Conservation (phyloP, 1,140 invertebrate genomes). For the Diuraphis noxia region DNA sequence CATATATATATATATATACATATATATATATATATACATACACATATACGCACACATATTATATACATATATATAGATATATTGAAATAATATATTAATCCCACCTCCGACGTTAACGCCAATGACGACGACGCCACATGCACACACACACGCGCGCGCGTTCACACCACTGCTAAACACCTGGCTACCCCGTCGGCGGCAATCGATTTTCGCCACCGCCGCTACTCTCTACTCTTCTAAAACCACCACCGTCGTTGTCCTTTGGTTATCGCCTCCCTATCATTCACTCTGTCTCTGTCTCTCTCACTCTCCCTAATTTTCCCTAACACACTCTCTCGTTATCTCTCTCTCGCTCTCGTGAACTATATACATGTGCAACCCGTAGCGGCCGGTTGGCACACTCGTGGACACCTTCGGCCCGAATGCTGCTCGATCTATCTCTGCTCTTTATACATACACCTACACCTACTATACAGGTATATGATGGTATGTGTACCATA, state of each 20-base stretch:
- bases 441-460: not conserved
- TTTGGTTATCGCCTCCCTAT: conserved; percentile 3
- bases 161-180: conserved; percentile 19
- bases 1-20: not conserved
- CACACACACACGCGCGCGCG: not conserved
- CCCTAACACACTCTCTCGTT: not conserved
- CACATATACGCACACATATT: not conserved
- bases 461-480: too few species aligned
- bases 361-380: not conserved
- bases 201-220: conserved; percentile 39
- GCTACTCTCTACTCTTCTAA: not conserved
- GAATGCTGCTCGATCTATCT: not conserved
- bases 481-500: not conserved
- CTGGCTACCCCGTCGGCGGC: conserved; percentile 27
- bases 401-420: not conserved
- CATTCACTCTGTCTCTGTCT: not conserved
- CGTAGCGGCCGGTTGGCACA: not conserved
- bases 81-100: not conserved
- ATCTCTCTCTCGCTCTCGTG: not conserved
- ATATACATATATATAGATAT: not conserved
- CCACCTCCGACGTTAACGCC: conserved; percentile 6
- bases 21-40: not conserved
- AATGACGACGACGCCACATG: not conserved
- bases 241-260: conserved; percentile 8
- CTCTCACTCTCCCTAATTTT: not conserved